Evolutionary conservation across 2,888 invertebrate genomes (phyloP).

Genomic region (Melieria omissa): DNA sequence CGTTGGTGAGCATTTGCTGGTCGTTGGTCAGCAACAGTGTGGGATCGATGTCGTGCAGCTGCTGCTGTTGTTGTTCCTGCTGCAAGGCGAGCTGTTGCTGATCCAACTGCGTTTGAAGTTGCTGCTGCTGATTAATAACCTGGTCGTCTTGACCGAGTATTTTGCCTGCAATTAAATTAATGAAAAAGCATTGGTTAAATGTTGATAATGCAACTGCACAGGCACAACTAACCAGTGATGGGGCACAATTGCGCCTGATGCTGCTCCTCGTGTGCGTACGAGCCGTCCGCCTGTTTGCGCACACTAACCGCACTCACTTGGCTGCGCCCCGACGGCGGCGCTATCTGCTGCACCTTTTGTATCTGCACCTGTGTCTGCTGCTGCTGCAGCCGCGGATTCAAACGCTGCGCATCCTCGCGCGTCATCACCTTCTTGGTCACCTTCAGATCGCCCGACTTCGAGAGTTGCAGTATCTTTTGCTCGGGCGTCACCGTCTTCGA

Average conservation of each 20-base stretch:
- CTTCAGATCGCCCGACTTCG: slow-evolving; percentile 69
- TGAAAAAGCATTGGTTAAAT: background rate
- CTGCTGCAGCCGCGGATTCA: slow-evolving; percentile 47
- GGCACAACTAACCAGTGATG: slow-evolving; percentile 69
- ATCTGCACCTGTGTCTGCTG: slow-evolving; percentile 54
- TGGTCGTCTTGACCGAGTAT: slow-evolving; percentile 71
- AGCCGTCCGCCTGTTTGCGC: slow-evolving; percentile 49
- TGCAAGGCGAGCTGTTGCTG: slow-evolving; percentile 56
- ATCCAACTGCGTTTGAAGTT: slow-evolving; percentile 53
- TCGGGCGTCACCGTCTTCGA: slow-evolving; percentile 62
- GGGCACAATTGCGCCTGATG: slow-evolving; percentile 74
- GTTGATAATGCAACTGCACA: background rate
- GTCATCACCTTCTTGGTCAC: slow-evolving; percentile 67
- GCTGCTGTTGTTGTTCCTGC: slow-evolving; percentile 54
- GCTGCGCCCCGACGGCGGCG: slow-evolving; percentile 66
- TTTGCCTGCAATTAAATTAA: slow-evolving; percentile 51
- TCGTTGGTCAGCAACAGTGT: slow-evolving; percentile 58
- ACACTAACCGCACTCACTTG: slow-evolving; percentile 36
- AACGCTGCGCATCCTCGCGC: slow-evolving; percentile 58
- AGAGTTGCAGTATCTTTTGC: slow-evolving; percentile 67
- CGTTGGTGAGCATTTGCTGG: slow-evolving; percentile 66
- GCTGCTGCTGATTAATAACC: slow-evolving; percentile 43
- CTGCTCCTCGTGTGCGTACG: slow-evolving; percentile 47
- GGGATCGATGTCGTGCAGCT: slow-evolving; percentile 52
- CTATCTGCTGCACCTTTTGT: slow-evolving; percentile 69